Base-by-base conservation (phyloP, 2,888 invertebrate genomes). In the Lottia scabra region DNA sequence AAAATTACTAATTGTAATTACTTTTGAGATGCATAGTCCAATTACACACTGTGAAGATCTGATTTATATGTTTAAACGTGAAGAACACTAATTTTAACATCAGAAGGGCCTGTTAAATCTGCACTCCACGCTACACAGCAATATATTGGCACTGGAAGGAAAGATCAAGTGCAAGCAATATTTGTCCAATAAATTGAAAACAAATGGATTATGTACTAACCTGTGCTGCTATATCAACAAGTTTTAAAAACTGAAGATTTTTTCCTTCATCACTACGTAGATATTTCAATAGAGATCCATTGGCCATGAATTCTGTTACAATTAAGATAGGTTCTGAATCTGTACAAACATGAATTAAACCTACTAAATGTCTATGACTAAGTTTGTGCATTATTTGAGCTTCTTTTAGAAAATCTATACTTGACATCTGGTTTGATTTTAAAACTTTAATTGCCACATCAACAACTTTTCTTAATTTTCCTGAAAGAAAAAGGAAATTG, bases 381-480 rank as follows among this genome's bases (percentile, higher is more conserved):
- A 89, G 77, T 67, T 80, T 82, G 76, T 89, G 88, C 88, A 89
- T 88, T 12, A 85, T 84, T 71, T 84, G 83, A 0, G 88, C 88
- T 90, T 99, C 99, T 90, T 97, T 95, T 0, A 99, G 92, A 92
- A 99, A 99, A 3, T 98, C 98, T 84, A 95, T 94, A 2, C 96
- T 95, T 38, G 97, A 96, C 62, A 97, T 96, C 65, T 97, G 96
- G 76, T 98, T 98, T 85, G 96, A 95, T 83, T 98, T 93, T 63
- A 99, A 91, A 0, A 97, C 98, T 91, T 99, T 99, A 19, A 99
- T 97, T 63, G 99, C 99, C 71, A 99, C 99, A 91, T 98, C 98
- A 79, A 95, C 96, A 87, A 94, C 95, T 88, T 96, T 96, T 84
- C 96, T 85, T 97, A 98, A 99, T 89, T 96, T 97, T 27, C 92